Evolutionary conservation across 2,888 invertebrate species (phyloP).

Genomic region (Tortricodes alternella): DNA sequence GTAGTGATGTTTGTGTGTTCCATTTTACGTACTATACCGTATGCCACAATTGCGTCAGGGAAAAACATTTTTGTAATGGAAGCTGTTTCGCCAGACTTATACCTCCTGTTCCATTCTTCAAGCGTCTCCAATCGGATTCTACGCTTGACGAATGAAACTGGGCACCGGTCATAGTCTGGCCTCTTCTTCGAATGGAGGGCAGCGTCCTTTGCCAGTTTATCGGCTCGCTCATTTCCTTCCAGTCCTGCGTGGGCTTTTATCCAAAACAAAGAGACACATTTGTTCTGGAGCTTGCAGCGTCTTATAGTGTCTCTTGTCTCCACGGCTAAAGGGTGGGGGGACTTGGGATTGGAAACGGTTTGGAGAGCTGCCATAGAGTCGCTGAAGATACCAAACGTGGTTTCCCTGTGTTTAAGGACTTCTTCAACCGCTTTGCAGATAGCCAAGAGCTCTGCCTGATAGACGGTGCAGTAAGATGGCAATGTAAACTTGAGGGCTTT

Average conservation of each 20-base stretch:
- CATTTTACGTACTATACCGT: neutral
- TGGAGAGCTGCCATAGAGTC: neutral
- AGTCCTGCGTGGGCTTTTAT: neutral
- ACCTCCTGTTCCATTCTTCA: neutral
- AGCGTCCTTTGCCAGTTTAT: neutral
- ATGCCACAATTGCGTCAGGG: neutral
- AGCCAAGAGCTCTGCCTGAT: neutral
- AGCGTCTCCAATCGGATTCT: neutral
- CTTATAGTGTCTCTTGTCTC: neutral
- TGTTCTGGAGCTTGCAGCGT: neutral
- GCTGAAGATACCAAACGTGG: neutral
- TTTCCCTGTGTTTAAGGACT: neutral
- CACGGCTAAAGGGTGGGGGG: neutral
- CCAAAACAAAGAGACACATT: neutral
- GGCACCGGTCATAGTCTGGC: conserved; percentile 1
- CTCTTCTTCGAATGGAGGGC: neutral
- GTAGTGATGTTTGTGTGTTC: neutral
- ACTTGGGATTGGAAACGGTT: neutral
- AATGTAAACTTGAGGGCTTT: conserved; percentile 1
- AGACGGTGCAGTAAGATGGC: conserved; percentile 6
- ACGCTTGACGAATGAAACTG: conserved; percentile 6
- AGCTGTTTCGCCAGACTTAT: neutral
- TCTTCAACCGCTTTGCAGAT: neutral
- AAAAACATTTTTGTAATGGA: neutral
- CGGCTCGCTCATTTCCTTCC: neutral